These are phyloP conservation scores for Himalopsyche kuldschensis DNA, from an alignment of 2,888 invertebrate species.

Conservation along the genomic window DNA sequence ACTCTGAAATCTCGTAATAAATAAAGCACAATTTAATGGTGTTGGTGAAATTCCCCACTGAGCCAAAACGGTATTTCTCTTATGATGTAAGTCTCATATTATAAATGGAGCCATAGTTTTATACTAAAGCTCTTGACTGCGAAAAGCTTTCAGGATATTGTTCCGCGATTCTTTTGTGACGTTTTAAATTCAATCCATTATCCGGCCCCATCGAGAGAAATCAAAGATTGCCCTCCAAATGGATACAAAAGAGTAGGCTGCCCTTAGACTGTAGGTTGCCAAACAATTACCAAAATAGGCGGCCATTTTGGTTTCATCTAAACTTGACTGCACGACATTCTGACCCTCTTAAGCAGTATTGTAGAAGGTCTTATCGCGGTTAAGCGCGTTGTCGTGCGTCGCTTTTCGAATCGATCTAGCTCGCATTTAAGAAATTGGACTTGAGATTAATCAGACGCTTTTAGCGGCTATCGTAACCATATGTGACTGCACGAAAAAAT, in stretches of 20 bases:
- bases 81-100: background rate
- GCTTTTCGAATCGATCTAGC: background rate
- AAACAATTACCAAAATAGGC: background rate
- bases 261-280: background rate
- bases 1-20: no score
- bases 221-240: background rate
- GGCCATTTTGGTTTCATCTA: background rate
- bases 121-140: background rate
- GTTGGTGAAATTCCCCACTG: background rate
- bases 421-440: slow-evolving; percentile 8
- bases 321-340: background rate
- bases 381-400: background rate
- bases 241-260: background rate
- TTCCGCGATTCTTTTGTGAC: background rate
- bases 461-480: background rate
- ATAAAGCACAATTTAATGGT: background rate
- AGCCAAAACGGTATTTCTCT: background rate
- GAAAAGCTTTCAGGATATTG: background rate
- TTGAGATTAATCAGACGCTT: slow-evolving; percentile 4
- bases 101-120: background rate
- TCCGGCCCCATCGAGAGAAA: background rate
- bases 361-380: background rate
- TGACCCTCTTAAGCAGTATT: background rate
- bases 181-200: slow-evolving; percentile 1
- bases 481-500: background rate